A percentile compares a stretch with the other conserved stretches of the same genome.
These are phyloP conservation scores for Phalacrocorax carbo DNA, from an alignment of 2,113 vertebrate genomes.

Conservation along the genomic window DNA sequence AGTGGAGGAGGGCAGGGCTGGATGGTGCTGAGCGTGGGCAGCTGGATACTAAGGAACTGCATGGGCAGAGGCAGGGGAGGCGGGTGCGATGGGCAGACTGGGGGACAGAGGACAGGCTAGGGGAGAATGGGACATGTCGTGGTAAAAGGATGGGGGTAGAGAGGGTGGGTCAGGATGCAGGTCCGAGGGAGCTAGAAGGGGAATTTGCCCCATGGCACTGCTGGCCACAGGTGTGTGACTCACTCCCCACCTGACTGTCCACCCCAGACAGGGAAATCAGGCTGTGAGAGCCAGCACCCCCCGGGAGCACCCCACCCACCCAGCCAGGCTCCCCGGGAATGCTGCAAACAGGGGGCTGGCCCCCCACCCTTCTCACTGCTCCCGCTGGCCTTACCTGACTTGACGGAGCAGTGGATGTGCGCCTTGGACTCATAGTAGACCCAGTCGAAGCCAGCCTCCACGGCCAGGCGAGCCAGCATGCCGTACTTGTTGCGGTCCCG, in stretches of 20 bases:
- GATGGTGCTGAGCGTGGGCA: background rate
- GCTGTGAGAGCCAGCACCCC: background rate
- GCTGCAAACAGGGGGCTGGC: background rate
- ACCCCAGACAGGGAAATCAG: background rate
- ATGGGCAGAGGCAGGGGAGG: background rate
- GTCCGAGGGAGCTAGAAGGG: background rate
- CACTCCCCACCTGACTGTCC: background rate
- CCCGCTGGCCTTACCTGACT: conserved; percentile 84
- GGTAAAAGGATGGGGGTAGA: background rate
- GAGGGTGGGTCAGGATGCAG: background rate
- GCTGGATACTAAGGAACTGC: background rate
- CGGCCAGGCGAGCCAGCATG: conserved; percentile 89
- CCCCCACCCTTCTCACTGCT: background rate
- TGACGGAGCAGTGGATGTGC: conserved; percentile 93
- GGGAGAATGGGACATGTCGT: background rate
- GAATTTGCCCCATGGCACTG: background rate
- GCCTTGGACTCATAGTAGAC: conserved; percentile 93
- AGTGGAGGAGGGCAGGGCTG: background rate
- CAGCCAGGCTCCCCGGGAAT: background rate
- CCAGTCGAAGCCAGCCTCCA: conserved; percentile 94
- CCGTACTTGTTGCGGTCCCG: conserved; percentile 91
- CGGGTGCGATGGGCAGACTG: rapidly evolving
- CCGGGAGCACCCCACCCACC: background rate
- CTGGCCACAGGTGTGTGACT: background rate
- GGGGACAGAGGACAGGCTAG: background rate